A percentile compares a stretch with the other conserved stretches of the same genome.
Conservation (phyloP, 2,888 invertebrate genomes). For the Branchellion lobata region DNA sequence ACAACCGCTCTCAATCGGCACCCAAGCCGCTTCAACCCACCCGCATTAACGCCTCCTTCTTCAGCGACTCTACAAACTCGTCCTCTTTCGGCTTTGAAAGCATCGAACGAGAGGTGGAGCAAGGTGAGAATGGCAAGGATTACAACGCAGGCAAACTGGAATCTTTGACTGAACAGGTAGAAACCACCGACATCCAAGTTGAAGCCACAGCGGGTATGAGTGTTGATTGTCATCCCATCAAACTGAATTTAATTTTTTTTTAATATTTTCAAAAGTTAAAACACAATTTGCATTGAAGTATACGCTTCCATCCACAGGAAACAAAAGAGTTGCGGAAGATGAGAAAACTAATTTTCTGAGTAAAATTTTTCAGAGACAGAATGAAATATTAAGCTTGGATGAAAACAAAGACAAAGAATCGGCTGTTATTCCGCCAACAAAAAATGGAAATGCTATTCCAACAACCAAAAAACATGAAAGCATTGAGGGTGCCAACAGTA, state of each 20-base stretch:
- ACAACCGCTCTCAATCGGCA: conserved; percentile 32
- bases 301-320: no score
- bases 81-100: conserved; percentile 6
- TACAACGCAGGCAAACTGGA: not conserved
- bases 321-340: no score
- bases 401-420: no score
- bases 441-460: no score
- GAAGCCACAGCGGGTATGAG: not conserved
- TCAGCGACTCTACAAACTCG: conserved; percentile 17
- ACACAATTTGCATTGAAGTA: not conserved
- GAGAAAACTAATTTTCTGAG: no score
- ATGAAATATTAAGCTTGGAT: no score
- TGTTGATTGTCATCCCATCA: not conserved
- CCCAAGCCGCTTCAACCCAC: conserved; percentile 6
- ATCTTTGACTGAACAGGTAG: no score
- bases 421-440: no score
- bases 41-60: not conserved
- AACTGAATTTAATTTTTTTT: not conserved
- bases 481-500: no score
- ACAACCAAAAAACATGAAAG: no score
- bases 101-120: not conserved
- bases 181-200: not conserved
- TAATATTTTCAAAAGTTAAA: not conserved
- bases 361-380: no score
- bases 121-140: no score